Evolutionary conservation across 1,140 invertebrate species (phyloP), one percentile per base, ranked within the genome.

Genomic region (Zaprionus camerounensis): DNA sequence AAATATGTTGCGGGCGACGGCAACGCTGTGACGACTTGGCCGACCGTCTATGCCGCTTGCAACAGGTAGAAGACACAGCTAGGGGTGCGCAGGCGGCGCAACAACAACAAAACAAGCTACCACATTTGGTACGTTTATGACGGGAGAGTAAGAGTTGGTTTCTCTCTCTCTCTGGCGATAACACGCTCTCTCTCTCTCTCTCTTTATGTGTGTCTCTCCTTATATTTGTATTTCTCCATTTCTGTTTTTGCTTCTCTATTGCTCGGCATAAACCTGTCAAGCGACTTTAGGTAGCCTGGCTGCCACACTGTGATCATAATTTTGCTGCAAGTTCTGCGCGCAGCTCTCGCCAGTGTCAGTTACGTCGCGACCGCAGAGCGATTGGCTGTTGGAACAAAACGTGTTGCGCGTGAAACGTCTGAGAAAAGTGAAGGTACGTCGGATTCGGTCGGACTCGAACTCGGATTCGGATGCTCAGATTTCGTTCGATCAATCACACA

Each of bases 401-500:
- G 74, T 57, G 62, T 67, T 65, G 46, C 70, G 69, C 46, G 69
- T 66, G n/a, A 66, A 72, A 72, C 46, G 41, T 41, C 71, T 77
- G 64, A 80, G 76, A 86, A 87, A 87, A 87, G 84, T 87, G 84
- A 87, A 87, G 84, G 83, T 87, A 82, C 78, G 71, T 70, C 69
- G 51, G 46, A 51, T 13, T 51, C 46, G 20, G 11, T 51, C 20
- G 46, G 20, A 22, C 46, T 51, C 46, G 20, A 9, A 22, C 20
- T 51, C 46, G 46, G 46, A 51, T 51, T 20, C 20, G 46, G 46
- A 61, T 72, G 73, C 73, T 66, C 55, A 76, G 56, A 70, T 76
- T 76, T 71, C 62, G 46, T 58, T 66, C 62, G 41, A 26, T 62
- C 59, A 66, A 26, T 62, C 59, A 66, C 38, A 65, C 53, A 63